Percentiles rank a stretch among this genome's conserved stretches.
These are phyloP conservation scores for Eupithecia pulchellata DNA, from an alignment of 2,888 invertebrate genomes.

Conservation along the genomic window DNA sequence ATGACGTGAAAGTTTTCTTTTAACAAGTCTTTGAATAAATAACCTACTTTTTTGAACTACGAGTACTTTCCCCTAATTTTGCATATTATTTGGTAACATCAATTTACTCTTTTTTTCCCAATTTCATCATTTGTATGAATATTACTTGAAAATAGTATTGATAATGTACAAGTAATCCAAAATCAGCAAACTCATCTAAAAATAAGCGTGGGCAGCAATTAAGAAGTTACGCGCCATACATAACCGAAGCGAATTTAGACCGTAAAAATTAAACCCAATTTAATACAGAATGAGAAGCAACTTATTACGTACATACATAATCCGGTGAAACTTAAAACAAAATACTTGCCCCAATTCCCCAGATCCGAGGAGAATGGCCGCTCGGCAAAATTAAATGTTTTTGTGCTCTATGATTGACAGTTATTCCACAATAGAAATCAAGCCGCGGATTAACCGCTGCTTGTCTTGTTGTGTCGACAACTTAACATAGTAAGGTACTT, in stretches of 20 bases:
- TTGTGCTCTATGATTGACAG: constrained; percentile 20
- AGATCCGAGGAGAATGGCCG: constrained; percentile 1
- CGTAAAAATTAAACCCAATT: constrained; percentile 6
- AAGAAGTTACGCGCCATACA: background rate
- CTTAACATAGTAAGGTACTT: constrained; percentile 23
- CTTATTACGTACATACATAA: constrained; percentile 12
- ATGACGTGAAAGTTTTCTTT: constrained; percentile 15
- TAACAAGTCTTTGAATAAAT: constrained; percentile 3
- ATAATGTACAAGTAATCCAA: background rate
- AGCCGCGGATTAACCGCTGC: constrained; percentile 19
- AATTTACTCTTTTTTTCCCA: background rate
- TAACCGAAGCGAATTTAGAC: background rate
- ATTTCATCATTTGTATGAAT: background rate
- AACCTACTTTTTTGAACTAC: constrained; percentile 4
- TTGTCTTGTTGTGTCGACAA: constrained; percentile 26
- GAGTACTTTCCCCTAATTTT: background rate
- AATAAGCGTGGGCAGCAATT: background rate
- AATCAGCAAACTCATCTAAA: background rate
- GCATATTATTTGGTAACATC: background rate
- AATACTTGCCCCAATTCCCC: constrained; percentile 10
- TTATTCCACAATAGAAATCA: constrained; percentile 23
- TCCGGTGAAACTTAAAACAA: constrained; percentile 11
- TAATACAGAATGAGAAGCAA: constrained; percentile 6
- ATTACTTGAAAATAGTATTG: background rate
- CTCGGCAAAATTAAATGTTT: constrained; percentile 14